A percentile compares a stretch with the other conserved stretches of the same genome.
Evolutionary conservation across 53 echinoderm and acorn worm genomes (phyloP).

Genomic region (Arbacia lixula): DNA sequence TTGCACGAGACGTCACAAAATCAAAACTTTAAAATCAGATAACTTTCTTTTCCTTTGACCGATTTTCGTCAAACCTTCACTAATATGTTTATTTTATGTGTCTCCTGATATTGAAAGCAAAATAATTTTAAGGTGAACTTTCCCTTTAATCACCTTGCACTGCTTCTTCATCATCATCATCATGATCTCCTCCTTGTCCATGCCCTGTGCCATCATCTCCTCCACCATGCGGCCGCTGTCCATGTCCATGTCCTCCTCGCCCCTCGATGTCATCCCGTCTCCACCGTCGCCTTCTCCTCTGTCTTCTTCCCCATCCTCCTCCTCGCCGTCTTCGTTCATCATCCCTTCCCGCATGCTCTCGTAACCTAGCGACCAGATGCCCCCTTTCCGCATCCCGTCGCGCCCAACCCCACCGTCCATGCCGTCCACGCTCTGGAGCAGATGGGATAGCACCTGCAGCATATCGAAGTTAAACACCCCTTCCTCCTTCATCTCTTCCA

Average conservation of each 20-base stretch:
- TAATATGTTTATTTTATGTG: too few relatives aligned
- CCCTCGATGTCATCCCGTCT: background rate
- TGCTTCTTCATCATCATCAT: conserved; percentile 33
- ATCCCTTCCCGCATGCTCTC: conserved; percentile 21
- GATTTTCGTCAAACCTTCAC: too few relatives aligned
- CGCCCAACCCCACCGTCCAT: conserved; percentile 23
- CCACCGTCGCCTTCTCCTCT: background rate
- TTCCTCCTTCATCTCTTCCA: conserved; percentile 29
- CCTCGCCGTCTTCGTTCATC: background rate
- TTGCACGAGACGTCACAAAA: too few relatives aligned
- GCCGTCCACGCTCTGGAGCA: background rate
- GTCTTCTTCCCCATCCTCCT: background rate
- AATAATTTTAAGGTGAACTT: too few relatives aligned
- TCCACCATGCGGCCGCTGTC: background rate
- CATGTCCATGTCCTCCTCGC: conserved; percentile 11
- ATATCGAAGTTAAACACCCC: conserved; percentile 5
- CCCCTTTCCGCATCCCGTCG: conserved; percentile 18
- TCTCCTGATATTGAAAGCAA: too few relatives aligned
- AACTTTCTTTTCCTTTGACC: too few relatives aligned
- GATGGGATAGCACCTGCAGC: conserved; percentile 10
- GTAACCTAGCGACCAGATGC: conserved; percentile 23
- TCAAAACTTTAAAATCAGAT: too few relatives aligned
- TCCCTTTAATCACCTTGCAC: conserved; percentile 20
- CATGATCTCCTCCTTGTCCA: conserved; percentile 45
- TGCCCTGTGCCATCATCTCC: conserved; percentile 19